These are phyloP conservation scores for Anableps anableps DNA, from an alignment of 2,797 vertebrate genomes.

Conservation along the genomic window DNA sequence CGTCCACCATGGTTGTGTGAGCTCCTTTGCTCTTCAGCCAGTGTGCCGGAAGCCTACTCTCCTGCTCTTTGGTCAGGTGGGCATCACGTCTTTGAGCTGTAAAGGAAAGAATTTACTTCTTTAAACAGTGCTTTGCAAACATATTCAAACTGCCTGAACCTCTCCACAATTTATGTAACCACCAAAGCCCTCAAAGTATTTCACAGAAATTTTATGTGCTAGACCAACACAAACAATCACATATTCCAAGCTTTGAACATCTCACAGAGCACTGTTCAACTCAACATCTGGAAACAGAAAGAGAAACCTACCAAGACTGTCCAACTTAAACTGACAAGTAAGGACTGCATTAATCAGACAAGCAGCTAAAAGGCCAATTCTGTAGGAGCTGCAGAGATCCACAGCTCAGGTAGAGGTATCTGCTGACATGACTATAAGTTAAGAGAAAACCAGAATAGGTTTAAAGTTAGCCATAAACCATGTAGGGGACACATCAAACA, in stretches of 20 bases:
- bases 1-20: constrained; percentile 97
- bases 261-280: background rate
- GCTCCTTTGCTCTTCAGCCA: constrained; percentile 99
- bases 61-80: constrained; percentile 95
- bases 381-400: too few species aligned
- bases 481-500: background rate
- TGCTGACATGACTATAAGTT: too few species aligned
- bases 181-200: background rate
- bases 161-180: background rate
- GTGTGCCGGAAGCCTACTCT: constrained; percentile 93
- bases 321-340: too few species aligned
- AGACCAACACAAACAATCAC: background rate
- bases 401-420: too few species aligned
- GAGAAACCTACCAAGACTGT: background rate
- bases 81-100: constrained; percentile 91
- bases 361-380: too few species aligned
- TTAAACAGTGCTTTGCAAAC: background rate
- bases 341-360: too few species aligned
- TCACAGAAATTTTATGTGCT: background rate
- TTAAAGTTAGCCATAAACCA: too few species aligned
- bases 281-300: background rate
- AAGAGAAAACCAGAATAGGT: too few species aligned
- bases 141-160: background rate
- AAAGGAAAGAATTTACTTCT: constrained; percentile 28
- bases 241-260: background rate